phyloP scores from a whole-genome alignment of 2,797 vertebrate species.

The Falco columbarius region DNA sequence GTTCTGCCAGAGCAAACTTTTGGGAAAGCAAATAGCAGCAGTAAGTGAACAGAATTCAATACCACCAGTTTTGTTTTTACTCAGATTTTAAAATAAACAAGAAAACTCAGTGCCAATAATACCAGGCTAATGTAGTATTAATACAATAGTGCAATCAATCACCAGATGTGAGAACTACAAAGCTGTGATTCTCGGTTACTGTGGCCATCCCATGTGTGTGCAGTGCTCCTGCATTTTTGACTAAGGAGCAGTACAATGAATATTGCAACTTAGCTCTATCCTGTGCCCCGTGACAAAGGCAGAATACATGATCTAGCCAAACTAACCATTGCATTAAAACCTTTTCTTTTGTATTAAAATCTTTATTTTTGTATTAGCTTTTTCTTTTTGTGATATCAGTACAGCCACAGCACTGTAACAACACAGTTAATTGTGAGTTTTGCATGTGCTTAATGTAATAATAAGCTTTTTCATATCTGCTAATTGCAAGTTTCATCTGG shows the following conservation, averaged over 20 bases:
- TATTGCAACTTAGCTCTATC: background rate
- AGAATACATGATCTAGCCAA: background rate
- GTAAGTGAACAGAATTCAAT: background rate
- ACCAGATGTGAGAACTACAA: background rate
- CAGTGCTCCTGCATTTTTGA: background rate
- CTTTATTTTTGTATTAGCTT: background rate
- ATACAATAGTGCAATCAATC: background rate
- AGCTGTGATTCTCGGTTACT: background rate
- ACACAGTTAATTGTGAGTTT: background rate
- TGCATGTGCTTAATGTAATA: background rate
- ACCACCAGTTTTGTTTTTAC: background rate
- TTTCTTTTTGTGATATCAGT: background rate
- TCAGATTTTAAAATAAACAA: background rate
- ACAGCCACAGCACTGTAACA: background rate
- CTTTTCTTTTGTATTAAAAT: background rate
- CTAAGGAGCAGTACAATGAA: background rate
- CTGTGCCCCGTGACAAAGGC: background rate
- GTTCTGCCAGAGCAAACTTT: background rate
- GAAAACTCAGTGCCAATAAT: background rate
- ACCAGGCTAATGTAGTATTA: background rate
- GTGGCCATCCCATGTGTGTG: rapidly evolving
- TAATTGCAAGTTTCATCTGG: background rate
- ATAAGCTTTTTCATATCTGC: background rate
- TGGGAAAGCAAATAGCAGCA: background rate
- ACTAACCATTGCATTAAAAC: background rate